A percentile compares a stretch with the other conserved stretches of the same genome.
Conservation (phyloP, 2,888 invertebrate species). For the Tipula unca region DNA sequence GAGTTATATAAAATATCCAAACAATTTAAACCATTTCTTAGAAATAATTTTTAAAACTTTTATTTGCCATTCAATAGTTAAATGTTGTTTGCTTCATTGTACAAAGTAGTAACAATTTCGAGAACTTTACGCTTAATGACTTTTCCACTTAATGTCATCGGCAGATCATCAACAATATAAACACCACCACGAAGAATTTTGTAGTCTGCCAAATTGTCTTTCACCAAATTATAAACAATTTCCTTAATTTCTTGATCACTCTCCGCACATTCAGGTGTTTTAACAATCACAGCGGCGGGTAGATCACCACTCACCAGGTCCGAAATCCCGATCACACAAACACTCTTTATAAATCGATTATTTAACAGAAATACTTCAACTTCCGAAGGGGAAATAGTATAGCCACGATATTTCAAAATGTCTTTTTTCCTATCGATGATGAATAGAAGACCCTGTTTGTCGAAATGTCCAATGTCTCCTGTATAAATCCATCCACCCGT, state of each 20-base stretch:
- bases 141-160: slow-evolving; percentile 20
- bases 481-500: slow-evolving; percentile 38
- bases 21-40: no score
- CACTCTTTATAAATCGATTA: not conserved
- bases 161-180: slow-evolving; percentile 22
- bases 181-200: slow-evolving; percentile 22
- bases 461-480: slow-evolving; percentile 40
- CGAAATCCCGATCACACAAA: slow-evolving; percentile 16
- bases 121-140: not conserved
- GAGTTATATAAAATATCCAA: no score
- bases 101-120: not conserved
- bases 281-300: slow-evolving; percentile 22
- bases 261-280: slow-evolving; percentile 17
- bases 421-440: slow-evolving; percentile 34
- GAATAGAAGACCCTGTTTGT: slow-evolving; percentile 34
- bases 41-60: no score
- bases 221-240: slow-evolving; percentile 27
- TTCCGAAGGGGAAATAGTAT: slow-evolving; percentile 30
- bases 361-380: slow-evolving; percentile 33
- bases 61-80: no score
- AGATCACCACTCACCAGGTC: not conserved
- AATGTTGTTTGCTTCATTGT: not conserved
- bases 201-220: slow-evolving; percentile 22
- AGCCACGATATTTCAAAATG: slow-evolving; percentile 29
- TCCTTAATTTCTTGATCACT: slow-evolving; percentile 23